Evolutionary conservation across 2,888 invertebrate species (phyloP).

Genomic region (Drosophila borborema): DNA sequence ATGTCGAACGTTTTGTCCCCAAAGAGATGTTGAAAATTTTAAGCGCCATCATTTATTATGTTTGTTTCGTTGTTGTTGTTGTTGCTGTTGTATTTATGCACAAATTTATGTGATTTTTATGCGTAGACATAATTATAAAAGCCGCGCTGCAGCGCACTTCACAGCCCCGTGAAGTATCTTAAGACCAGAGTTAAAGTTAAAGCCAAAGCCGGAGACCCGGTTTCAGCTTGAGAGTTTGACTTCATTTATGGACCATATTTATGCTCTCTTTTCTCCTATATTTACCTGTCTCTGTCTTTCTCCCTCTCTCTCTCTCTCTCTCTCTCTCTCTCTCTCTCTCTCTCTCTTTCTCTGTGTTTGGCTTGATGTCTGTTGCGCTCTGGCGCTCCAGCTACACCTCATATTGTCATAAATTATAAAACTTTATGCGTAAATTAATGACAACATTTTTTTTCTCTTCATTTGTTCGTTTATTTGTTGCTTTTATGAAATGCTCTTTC

Average conservation of each 20-base stretch:
- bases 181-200: conserved; percentile 32
- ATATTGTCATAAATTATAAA: conserved; percentile 83
- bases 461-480: conserved; percentile 43
- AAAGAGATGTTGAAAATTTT: conserved; percentile 79
- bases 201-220: conserved; percentile 29
- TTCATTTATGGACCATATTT: conserved; percentile 60
- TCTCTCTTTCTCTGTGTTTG: not conserved
- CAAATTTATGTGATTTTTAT: conserved; percentile 84
- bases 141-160: conserved; percentile 45
- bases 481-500: conserved; percentile 27
- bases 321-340: conserved; percentile 5
- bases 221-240: conserved; percentile 36
- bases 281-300: too few relatives aligned
- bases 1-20: conserved; percentile 71
- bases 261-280: conserved; percentile 11
- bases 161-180: conserved; percentile 37
- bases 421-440: conserved; percentile 85
- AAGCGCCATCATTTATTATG: conserved; percentile 85
- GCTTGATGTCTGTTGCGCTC: conserved; percentile 45
- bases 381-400: conserved; percentile 81
- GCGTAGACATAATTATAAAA: conserved; percentile 84
- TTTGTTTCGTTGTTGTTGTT: conserved; percentile 52
- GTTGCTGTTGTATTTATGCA: conserved; percentile 70
- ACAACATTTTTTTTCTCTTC: conserved; percentile 68
- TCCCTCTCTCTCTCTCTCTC: too few relatives aligned